Evolutionary conservation across 2,888 invertebrate genomes (phyloP), one percentile per base, ranked within the genome.

Genomic region (Ischnura elegans): DNA sequence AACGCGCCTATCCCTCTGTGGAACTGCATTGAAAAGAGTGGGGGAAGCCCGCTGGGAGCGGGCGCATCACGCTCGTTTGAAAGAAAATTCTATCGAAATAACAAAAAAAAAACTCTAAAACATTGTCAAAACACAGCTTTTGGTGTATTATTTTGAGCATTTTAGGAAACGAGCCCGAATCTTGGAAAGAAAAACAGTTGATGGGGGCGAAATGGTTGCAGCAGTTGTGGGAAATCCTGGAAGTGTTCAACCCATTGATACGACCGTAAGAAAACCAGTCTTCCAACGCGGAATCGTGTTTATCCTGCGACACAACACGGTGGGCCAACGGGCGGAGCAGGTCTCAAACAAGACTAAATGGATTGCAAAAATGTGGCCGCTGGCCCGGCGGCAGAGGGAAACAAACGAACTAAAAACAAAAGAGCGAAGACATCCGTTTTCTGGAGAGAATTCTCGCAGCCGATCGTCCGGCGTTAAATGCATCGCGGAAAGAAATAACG

Each of bases 221-320:
- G 13, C 76, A 36, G 36, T 36, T 36, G 76, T 6, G 25, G 61
- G 25, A 16, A 76, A 36, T 36, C 76, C 16, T 25, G 10, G 19
- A 76, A 10, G 16, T 76, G 76, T 76, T 76, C 76, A 76, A 76
- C 29, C 76, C 76, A 76, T 13, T 36, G 76, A 36, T 36, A 36
- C 29, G 16, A 76, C 76, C 36, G 76, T 36, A 76, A 76, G 76
- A 13, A 76, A 76, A 76, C 76, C 76, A 76, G 76, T 76, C 76
- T 36, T 76, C 36, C 76, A 76, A 36, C 76, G 76, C 36, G 76
- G 76, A 76, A 76, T 76, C 76, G 76, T 76, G 76, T 76, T 76
- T 76, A 36, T 76, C 76, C 76, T 36, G 76, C 76, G 8, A 76
- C 76, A 76, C 76, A 76, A 76, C 76, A 76, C 16, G 76, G 76